Evolutionary conservation across 2,888 invertebrate species (phyloP), one percentile per base, ranked within the genome.

Genomic region (Thera obeliscata): DNA sequence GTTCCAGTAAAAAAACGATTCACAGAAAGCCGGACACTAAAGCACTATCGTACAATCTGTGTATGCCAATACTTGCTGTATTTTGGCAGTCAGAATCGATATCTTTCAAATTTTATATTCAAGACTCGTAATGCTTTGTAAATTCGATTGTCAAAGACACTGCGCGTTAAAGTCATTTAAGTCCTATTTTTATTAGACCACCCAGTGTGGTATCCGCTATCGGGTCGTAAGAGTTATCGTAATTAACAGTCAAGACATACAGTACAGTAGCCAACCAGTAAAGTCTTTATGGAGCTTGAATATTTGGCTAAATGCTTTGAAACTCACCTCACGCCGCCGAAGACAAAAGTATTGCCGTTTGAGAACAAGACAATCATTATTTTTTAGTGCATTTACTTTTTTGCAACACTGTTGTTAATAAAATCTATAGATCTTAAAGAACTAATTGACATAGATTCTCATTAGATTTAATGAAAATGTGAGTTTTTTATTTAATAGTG

Each of bases 21-120:
- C 54, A 5, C 6, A 59, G 5, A 48, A 55, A 35, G 22, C 48
- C 49, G 48, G 38, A 9, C n/a, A 43, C 36, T 43, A 22, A 35
- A 57, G 0, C 33, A 57, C 35, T 36, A 61, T 22, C 38, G 7
- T n/a, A 38, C 46, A 56, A 52, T 38, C 49, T 12, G 12, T 48
- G 7, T 56, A 7, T 41, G 3, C 4, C 2, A 7, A 7, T 46
- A 9, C 43, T 9, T 9, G 7, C 43, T 54, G 38, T 64, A 36
- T 60, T 83, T 88, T 84, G 85, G 85, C 84, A 81, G 83, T 86
- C 84, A 87, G 81, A 84, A 81, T 84, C 77, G 75, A 79, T 81
- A 80, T 82, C 79, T 81, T 71, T 22, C 69, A 33, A 43, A 77
- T 78, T 83, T 82, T 75, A 76, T 81, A 87, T 86, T 85, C 83